Base-by-base conservation (phyloP, 2,888 invertebrate genomes). In the Apantesis nais region DNA sequence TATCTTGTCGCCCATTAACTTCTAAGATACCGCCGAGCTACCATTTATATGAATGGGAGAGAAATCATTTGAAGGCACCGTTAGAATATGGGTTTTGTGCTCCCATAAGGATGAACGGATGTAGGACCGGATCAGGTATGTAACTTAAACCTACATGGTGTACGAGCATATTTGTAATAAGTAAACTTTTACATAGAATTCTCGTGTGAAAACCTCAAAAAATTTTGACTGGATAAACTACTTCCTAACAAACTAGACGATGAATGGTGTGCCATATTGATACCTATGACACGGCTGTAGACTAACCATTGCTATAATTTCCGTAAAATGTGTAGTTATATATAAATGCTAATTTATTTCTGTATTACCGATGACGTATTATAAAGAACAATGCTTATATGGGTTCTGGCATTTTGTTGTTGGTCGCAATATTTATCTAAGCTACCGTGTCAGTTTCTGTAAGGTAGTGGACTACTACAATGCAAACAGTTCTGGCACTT, bases 1-100 rank as follows among this genome's bases (percentile, higher is more conserved):
- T 79, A 80, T 71, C 62, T 58, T 71, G 79, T 79, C 73, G 69
- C 62, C 70, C 73, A 77, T 78, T 75, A 76, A 68, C 77, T 67
- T 71, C 76, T 65, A 69, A 73, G 70, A 64, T 72, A 71, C 81
- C 77, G 81, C 82, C 11, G 22, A 8, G 39, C 39, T 9, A 64
- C 62, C 66, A 80, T 78, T 79, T 82, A 81, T 83, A 85, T 87
- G 81, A 83, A 78, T 79, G 76, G 75, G 72, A 79, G 81, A 86
- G 86, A 86, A 86, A 88, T 88, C 87, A 85, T 86, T 88, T 84
- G 76, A 71, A 77, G 78, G 76, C 83, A 86, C 91, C 90, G 92
- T 91, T 92, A 90, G 86, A 88, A 89, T 88, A 91, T 89, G 81
- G 89, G 89, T 90, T 90, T 90, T 89, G 89, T 91, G 89, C 88